Conservation (phyloP, 2,797 vertebrate genomes). For the Bucorvus abyssinicus region DNA sequence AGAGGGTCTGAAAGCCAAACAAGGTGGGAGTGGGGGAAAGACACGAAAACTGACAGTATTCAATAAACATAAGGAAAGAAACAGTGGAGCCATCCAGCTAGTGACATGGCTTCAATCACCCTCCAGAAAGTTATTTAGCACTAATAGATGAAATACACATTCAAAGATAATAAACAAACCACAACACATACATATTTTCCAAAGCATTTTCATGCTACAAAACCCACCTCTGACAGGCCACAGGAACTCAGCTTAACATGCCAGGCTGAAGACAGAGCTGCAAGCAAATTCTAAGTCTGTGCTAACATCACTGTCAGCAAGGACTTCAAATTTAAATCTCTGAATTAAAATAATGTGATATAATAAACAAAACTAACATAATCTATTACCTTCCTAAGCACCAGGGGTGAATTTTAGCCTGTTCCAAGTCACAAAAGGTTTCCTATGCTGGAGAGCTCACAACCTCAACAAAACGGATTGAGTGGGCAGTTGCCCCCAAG, state of each 20-base stretch:
- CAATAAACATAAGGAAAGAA: slow-evolving; percentile 1
- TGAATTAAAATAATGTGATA: background rate
- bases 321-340: background rate
- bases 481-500: background rate
- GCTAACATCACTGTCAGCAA: background rate
- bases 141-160: background rate
- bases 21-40: background rate
- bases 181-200: background rate
- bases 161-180: background rate
- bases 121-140: background rate
- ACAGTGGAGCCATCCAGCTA: background rate
- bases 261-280: background rate
- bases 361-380: background rate
- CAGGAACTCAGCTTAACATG: background rate
- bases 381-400: background rate
- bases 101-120: background rate
- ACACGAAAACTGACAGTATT: background rate
- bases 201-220: background rate
- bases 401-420: background rate
- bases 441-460: background rate
- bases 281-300: background rate
- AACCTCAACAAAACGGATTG: background rate
- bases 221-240: background rate
- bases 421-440: background rate
- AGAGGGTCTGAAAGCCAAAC: slow-evolving; percentile 6